Evolutionary conservation across 2,888 invertebrate genomes (phyloP).

Genomic region (Synergus umbraculus): DNA sequence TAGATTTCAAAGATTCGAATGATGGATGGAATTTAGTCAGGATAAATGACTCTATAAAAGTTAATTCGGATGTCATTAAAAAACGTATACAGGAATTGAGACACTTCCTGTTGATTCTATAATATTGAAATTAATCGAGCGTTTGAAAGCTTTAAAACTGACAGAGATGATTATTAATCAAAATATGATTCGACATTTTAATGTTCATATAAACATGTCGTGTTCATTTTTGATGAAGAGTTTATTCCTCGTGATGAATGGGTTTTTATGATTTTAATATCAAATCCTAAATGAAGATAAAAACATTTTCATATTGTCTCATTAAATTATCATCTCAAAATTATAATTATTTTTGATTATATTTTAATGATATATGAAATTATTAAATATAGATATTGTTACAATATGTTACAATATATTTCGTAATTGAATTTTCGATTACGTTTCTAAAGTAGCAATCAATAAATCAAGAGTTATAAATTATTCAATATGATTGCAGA

Average conservation of each 20-base stretch:
- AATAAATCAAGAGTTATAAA: constrained; percentile 53
- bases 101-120: not conserved
- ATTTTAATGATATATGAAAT: no score
- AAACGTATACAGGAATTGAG: not conserved
- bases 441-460: not conserved
- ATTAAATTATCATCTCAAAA: no score
- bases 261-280: not conserved
- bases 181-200: not conserved
- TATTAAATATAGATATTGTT: no score
- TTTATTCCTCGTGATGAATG: not conserved
- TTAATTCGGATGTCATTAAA: not conserved
- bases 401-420: not conserved
- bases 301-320: not conserved
- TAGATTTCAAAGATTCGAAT: not conserved
- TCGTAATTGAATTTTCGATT: constrained; percentile 32
- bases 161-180: not conserved
- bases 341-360: no score
- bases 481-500: constrained; percentile 43
- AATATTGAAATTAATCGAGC: not conserved
- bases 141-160: not conserved
- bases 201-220: not conserved
- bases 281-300: not conserved
- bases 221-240: not conserved
- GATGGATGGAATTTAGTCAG: not conserved
- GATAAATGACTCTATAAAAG: not conserved